phyloP scores from a whole-genome alignment of 2,113 vertebrate species.

The Opisthocomus hoazin region DNA sequence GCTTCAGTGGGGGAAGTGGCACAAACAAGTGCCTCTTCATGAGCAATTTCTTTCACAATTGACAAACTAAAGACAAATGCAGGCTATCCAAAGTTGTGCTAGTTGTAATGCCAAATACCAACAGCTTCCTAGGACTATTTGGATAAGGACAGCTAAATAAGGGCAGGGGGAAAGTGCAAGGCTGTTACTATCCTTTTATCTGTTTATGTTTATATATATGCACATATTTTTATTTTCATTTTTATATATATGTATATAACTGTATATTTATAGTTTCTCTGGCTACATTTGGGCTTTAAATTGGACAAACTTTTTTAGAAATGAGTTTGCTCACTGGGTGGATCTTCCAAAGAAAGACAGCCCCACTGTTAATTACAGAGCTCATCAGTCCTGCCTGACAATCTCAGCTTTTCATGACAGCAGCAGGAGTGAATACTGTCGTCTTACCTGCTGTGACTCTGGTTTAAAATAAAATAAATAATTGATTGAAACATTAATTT shows the following conservation, averaged over 20 bases:
- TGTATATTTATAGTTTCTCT: not conserved
- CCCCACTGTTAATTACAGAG: not conserved
- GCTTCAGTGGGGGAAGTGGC: not conserved
- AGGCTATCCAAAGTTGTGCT: not conserved
- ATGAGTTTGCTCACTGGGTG: not conserved
- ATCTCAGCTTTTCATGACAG: not conserved
- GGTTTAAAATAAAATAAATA: not conserved
- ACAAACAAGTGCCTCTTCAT: not conserved
- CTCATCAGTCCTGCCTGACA: not conserved
- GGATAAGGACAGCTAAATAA: not conserved
- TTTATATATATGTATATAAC: not conserved
- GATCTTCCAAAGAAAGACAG: not conserved
- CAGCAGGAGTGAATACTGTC: not conserved
- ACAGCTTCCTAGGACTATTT: not conserved
- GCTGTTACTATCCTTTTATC: not conserved
- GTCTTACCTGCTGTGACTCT: not conserved
- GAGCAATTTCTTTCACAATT: not conserved
- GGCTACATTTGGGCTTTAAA: not conserved
- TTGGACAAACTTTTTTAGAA: not conserved
- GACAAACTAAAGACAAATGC: not conserved
- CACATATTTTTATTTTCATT: not conserved
- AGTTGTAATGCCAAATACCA: not conserved
- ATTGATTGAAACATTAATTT: not conserved
- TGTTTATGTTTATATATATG: not conserved
- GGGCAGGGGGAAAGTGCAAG: not conserved